Conservation (phyloP, 2,797 vertebrate genomes). For the Microctenopoma steveboyesi region DNA sequence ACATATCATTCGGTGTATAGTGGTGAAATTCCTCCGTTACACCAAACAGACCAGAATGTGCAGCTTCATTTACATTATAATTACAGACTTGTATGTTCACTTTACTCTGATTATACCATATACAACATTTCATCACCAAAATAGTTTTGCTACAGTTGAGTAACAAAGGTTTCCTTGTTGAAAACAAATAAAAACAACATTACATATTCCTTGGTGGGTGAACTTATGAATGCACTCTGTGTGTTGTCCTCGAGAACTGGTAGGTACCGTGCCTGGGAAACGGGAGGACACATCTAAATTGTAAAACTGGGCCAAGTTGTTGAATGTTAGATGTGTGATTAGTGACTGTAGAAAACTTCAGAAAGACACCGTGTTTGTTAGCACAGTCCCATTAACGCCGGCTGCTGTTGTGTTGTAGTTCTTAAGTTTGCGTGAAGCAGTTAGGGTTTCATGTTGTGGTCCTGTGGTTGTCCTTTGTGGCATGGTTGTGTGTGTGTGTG, state of each 20-base stretch:
- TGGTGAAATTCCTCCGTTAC: conserved; percentile 35
- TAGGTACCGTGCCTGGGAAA: background rate
- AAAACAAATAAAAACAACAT: background rate
- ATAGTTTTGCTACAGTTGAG: background rate
- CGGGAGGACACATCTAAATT: conserved; percentile 15
- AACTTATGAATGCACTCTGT: conserved; percentile 5
- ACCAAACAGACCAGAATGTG: conserved; percentile 18
- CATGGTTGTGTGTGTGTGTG: conserved; percentile 64
- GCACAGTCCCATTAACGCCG: background rate
- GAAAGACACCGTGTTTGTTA: conserved; percentile 3
- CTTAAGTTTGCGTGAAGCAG: conserved; percentile 5
- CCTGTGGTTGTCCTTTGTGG: conserved; percentile 56
- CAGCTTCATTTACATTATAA: conserved; percentile 11
- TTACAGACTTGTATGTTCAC: background rate
- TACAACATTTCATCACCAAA: conserved; percentile 17
- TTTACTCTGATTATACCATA: conserved; percentile 1
- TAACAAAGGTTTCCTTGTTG: background rate
- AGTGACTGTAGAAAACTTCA: conserved; percentile 8
- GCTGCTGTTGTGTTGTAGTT: conserved; percentile 8
- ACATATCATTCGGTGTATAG: conserved; percentile 70
- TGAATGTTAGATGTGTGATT: conserved; percentile 20
- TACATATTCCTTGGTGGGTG: background rate
- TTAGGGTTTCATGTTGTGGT: conserved; percentile 53
- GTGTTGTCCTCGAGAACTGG: conserved; percentile 5
- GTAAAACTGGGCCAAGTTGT: conserved; percentile 4